These are phyloP conservation scores for Eulemur macaco DNA, from an alignment of 2,113 vertebrate genomes.

Conservation along the genomic window DNA sequence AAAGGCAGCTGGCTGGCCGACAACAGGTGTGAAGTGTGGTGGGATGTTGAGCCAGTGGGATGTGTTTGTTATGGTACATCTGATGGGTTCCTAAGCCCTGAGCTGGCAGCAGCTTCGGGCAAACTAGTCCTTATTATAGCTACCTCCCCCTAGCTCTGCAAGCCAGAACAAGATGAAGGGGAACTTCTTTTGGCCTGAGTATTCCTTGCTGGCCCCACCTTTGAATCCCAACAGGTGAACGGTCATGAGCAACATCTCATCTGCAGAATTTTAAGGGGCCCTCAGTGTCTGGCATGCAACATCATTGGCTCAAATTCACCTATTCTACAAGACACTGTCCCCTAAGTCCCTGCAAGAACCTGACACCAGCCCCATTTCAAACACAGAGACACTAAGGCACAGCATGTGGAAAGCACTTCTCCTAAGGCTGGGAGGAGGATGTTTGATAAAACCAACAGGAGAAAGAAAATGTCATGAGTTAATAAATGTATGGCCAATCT, in stretches of 20 bases:
- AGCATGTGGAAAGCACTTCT: neutral
- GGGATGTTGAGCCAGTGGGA: neutral
- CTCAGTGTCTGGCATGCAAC: neutral
- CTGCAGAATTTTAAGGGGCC: neutral
- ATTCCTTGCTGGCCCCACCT: neutral
- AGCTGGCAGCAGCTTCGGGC: neutral
- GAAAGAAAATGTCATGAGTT: neutral
- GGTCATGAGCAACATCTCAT: neutral
- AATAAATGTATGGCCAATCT: neutral
- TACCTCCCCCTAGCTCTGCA: neutral
- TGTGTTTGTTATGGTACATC: neutral
- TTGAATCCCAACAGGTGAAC: neutral
- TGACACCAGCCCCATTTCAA: neutral
- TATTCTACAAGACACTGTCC: neutral
- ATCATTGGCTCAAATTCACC: neutral
- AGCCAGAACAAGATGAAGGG: constrained; percentile 4
- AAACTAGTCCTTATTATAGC: neutral
- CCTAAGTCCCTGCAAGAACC: neutral
- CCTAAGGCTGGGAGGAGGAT: neutral
- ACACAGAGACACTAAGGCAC: neutral
- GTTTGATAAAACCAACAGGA: neutral
- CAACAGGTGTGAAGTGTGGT: constrained; percentile 5
- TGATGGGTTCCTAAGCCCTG: neutral
- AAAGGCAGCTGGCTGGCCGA: constrained; percentile 40
- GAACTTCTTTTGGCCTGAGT: neutral